Percentiles rank a stretch among this genome's conserved stretches.
These are phyloP conservation scores for Eulemur rufifrons DNA, from an alignment of 2,113 vertebrate genomes.

Conservation along the genomic window DNA sequence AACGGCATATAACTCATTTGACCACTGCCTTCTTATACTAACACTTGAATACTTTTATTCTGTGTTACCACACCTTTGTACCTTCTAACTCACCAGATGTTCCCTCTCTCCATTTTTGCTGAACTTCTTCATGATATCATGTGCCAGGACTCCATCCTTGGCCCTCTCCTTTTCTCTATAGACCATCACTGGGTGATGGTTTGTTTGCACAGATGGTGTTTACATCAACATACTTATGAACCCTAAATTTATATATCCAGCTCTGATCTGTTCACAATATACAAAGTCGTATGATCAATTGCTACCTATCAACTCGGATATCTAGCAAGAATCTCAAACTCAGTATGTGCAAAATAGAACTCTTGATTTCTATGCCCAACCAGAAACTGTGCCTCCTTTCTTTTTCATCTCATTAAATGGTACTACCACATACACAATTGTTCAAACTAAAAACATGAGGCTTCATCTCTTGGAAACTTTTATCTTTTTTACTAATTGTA, in stretches of 20 bases:
- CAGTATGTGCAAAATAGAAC: background rate
- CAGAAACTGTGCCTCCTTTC: background rate
- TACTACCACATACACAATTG: background rate
- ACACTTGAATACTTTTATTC: background rate
- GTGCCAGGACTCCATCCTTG: background rate
- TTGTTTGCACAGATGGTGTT: background rate
- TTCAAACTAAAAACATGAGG: background rate
- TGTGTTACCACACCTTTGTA: background rate
- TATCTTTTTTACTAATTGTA: background rate
- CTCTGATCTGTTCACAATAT: background rate
- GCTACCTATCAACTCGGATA: background rate
- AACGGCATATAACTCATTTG: background rate
- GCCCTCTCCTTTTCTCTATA: background rate
- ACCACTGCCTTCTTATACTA: background rate
- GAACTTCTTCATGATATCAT: background rate
- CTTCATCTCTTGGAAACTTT: background rate
- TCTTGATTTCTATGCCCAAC: background rate
- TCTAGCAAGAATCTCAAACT: background rate
- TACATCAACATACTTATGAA: background rate
- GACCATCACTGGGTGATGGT: background rate
- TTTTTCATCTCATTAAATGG: background rate
- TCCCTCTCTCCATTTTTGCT: background rate
- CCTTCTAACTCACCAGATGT: background rate
- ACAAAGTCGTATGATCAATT: background rate
- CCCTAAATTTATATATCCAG: background rate